These are phyloP conservation scores for Urocyon cinereoargenteus DNA, from an alignment of 2,797 vertebrate genomes.

Conservation along the genomic window DNA sequence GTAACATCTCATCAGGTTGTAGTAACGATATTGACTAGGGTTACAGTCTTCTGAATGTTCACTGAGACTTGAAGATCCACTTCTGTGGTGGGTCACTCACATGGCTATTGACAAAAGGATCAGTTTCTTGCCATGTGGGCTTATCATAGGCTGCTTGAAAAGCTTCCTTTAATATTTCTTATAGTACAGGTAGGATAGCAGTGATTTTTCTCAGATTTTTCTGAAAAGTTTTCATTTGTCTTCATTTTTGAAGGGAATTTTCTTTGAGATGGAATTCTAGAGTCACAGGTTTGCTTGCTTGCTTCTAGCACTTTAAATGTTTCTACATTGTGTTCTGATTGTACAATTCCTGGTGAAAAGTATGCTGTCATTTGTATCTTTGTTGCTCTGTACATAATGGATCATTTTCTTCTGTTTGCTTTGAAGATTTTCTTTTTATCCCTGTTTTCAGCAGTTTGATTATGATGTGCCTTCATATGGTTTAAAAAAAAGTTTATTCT, in stretches of 20 bases:
- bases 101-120: not conserved
- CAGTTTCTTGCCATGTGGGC: not conserved
- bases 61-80: not conserved
- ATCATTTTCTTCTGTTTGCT: not conserved
- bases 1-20: not conserved
- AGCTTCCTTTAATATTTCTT: not conserved
- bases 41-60: not conserved
- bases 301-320: not conserved
- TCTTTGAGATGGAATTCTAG: not conserved
- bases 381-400: not conserved
- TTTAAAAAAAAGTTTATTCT: not conserved
- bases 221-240: not conserved
- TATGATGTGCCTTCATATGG: not conserved
- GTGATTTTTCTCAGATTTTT: not conserved
- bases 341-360: not conserved
- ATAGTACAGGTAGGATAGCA: not conserved
- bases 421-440: constrained; percentile 2
- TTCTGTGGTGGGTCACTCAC: not conserved
- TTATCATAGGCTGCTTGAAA: not conserved
- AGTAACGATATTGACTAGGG: not conserved
- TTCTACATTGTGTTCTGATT: not conserved
- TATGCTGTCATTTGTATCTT: not conserved
- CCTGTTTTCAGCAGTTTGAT: not conserved
- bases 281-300: not conserved
- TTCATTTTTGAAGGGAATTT: constrained; percentile 1